Percentiles rank a stretch among this genome's conserved stretches.
Conservation (phyloP, 2,113 vertebrate genomes). For the Nycticebus coucang region DNA sequence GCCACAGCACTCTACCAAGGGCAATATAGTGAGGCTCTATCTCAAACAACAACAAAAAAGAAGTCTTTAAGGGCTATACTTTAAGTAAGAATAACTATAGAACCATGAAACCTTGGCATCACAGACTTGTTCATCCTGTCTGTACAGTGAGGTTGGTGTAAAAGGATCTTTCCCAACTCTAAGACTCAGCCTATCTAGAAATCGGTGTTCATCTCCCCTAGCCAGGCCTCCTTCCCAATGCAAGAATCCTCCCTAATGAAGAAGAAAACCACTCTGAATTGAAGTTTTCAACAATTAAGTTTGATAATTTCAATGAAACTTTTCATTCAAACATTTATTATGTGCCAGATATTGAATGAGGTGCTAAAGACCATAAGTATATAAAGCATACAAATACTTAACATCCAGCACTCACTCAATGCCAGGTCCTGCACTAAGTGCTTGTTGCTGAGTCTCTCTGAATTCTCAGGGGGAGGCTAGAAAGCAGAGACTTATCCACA, state of each 20-base stretch:
- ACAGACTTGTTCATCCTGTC: neutral
- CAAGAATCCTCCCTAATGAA: neutral
- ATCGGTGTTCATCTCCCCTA: neutral
- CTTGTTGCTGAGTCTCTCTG: neutral
- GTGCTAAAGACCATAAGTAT: neutral
- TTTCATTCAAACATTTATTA: neutral
- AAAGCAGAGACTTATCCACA: neutral
- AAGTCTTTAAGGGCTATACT: neutral
- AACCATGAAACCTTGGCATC: neutral
- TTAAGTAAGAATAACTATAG: neutral
- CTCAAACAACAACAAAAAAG: too few species aligned
- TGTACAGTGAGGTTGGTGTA: neutral
- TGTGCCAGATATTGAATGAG: neutral
- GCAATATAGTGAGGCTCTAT: too few species aligned
- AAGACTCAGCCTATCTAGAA: neutral
- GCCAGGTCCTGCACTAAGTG: too few species aligned
- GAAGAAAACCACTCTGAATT: neutral
- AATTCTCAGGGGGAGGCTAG: neutral
- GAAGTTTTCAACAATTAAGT: neutral
- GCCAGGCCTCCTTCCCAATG: neutral
- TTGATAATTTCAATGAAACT: neutral
- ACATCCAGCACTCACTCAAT: neutral
- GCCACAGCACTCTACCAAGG: too few species aligned
- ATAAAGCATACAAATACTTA: neutral
- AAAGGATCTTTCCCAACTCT: neutral